phyloP scores from a whole-genome alignment of 2,888 invertebrate species.

The Tryphoninae sp. region DNA sequence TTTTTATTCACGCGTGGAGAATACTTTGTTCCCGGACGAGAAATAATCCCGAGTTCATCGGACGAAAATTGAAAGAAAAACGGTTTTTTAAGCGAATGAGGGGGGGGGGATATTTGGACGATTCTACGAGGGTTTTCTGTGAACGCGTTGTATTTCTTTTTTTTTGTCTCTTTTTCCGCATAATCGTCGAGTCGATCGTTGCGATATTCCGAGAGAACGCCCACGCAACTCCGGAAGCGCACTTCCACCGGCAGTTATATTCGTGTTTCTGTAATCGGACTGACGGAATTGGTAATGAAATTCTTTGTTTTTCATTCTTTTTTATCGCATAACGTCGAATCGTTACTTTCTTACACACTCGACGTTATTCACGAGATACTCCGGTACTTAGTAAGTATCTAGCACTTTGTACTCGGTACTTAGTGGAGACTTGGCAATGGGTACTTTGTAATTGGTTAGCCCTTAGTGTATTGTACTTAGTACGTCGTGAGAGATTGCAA shows the following conservation, averaged over 20 bases:
- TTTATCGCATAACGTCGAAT: too few species aligned
- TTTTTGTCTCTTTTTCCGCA: slow-evolving; percentile 6
- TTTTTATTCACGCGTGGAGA: not conserved
- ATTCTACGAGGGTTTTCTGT: too few species aligned
- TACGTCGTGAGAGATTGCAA: too few species aligned
- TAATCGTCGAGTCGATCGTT: slow-evolving; percentile 68
- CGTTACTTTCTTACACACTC: too few species aligned
- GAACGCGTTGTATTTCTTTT: not conserved
- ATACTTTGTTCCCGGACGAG: not conserved
- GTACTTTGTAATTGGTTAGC: too few species aligned
- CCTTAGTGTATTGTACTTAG: too few species aligned
- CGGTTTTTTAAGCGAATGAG: not conserved
- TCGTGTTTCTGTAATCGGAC: slow-evolving; percentile 42
- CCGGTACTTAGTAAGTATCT: too few species aligned
- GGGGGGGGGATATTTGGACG: too few species aligned
- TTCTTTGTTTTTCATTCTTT: not conserved
- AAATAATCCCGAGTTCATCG: not conserved
- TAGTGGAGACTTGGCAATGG: too few species aligned
- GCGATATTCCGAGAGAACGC: slow-evolving; percentile 65
- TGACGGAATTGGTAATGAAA: slow-evolving; percentile 11
- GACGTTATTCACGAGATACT: slow-evolving; percentile 15
- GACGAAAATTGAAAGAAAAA: not conserved
- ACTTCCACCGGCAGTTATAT: slow-evolving; percentile 71
- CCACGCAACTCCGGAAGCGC: slow-evolving; percentile 74
- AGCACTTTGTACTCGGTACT: too few species aligned